These are phyloP conservation scores for Trinorchestia longiramus DNA, from an alignment of 1,140 invertebrate genomes.

Conservation along the genomic window DNA sequence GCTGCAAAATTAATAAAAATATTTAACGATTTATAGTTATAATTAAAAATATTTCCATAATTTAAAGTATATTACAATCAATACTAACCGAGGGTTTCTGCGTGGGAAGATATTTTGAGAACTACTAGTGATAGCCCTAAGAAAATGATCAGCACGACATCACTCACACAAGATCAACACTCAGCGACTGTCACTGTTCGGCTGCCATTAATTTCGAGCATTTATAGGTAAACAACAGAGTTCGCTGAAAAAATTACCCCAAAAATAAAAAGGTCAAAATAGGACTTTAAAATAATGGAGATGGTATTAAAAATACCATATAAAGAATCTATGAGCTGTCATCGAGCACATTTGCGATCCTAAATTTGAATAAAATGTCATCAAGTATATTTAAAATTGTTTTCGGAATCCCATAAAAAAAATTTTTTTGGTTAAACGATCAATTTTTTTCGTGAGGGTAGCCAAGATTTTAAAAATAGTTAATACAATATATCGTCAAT, in stretches of 20 bases:
- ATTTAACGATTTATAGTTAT: background rate
- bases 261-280: background rate
- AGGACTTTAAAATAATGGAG: no score
- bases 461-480: no score
- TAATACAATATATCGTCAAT: no score
- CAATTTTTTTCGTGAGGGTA: no score
- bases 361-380: no score
- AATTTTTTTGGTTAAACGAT: no score
- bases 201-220: background rate
- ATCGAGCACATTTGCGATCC: no score
- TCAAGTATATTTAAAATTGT: no score
- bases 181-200: background rate
- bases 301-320: no score
- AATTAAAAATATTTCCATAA: background rate
- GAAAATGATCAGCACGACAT: background rate
- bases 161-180: background rate
- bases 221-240: background rate
- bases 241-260: background rate
- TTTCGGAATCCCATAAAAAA: no score
- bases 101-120: constrained; percentile 33
- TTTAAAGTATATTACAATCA: background rate
- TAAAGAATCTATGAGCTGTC: no score
- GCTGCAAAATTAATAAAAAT: background rate
- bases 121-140: background rate
- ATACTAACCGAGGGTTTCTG: constrained; percentile 18